phyloP scores from a whole-genome alignment of 2,888 invertebrate species.

The Bembecia ichneumoniformis region DNA sequence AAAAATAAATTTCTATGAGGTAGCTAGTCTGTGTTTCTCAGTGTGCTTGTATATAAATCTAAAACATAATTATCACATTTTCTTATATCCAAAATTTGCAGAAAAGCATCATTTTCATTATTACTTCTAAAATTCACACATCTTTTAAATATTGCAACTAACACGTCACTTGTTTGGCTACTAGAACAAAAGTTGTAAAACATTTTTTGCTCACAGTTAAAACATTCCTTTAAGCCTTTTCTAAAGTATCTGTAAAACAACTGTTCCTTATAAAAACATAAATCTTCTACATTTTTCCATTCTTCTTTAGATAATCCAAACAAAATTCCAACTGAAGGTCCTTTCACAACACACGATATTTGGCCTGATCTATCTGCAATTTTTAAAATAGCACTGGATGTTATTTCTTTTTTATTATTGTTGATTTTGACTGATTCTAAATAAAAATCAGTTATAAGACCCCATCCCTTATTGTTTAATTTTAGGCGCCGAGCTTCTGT shows the following conservation, averaged over 20 bases:
- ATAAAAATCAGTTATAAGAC: constrained; percentile 47
- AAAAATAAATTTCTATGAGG: too few species aligned
- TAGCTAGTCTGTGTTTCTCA: not conserved
- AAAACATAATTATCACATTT: constrained; percentile 37
- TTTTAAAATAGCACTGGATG: constrained; percentile 46
- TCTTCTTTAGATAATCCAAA: constrained; percentile 44
- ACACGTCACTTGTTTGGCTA: constrained; percentile 39
- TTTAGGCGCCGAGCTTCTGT: constrained; percentile 41
- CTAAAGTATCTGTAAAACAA: constrained; percentile 61
- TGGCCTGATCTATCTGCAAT: constrained; percentile 49
- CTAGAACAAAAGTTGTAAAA: constrained; percentile 60
- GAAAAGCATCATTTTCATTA: constrained; percentile 42
- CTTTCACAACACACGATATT: constrained; percentile 47
- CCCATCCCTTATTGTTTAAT: constrained; percentile 41
- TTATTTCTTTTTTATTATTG: constrained; percentile 20
- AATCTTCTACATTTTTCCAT: constrained; percentile 49
- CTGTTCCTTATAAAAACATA: constrained; percentile 40
- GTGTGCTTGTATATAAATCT: constrained; percentile 32
- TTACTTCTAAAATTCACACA: constrained; percentile 43
- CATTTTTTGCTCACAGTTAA: constrained; percentile 46
- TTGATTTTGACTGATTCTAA: constrained; percentile 61
- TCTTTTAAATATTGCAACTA: constrained; percentile 42
- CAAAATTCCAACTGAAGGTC: constrained; percentile 36
- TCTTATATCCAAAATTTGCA: constrained; percentile 42
- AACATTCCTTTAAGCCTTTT: constrained; percentile 43